Evolutionary conservation across 35 echinoderm and acorn worm genomes (phyloP).

Genomic region (Eucidaris tribuloides): DNA sequence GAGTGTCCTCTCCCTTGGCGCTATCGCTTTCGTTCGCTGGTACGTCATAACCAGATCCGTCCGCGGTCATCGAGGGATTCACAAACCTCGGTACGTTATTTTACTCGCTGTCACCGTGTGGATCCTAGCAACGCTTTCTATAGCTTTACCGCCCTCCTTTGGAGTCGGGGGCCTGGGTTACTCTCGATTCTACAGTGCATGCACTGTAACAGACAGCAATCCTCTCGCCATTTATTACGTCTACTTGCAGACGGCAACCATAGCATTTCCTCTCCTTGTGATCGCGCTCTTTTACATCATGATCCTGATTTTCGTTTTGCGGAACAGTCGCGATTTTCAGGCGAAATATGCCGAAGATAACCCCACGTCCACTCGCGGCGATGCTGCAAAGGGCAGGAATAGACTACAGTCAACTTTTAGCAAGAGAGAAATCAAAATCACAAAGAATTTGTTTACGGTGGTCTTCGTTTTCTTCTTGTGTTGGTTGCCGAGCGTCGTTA

Average conservation of each 20-base stretch:
- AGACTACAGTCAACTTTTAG: no score
- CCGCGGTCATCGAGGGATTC: neutral
- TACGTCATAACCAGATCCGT: slow-evolving; percentile 6
- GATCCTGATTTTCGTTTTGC: no score
- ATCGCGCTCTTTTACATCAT: no score
- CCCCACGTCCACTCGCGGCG: no score
- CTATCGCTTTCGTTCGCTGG: slow-evolving; percentile 33
- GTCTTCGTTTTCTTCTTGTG: neutral
- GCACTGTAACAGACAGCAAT: slow-evolving; percentile 20
- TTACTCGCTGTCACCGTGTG: slow-evolving; percentile 7
- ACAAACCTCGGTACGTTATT: neutral
- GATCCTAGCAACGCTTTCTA: neutral
- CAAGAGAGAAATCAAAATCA: neutral
- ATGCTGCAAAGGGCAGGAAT: no score
- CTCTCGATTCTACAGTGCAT: slow-evolving; percentile 17
- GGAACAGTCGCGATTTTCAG: no score
- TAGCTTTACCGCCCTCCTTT: slow-evolving; percentile 16
- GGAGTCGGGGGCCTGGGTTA: slow-evolving; percentile 37
- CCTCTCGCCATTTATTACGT: slow-evolving; percentile 3
- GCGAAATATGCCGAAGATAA: no score
- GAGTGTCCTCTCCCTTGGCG: slow-evolving; percentile 38
- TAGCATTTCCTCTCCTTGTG: no score
- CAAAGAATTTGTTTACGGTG: slow-evolving; percentile 14
- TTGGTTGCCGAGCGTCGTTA: neutral
- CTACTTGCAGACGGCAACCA: neutral